Conservation (phyloP, 2,888 invertebrate genomes). For the Tricholauxania praeusta region DNA sequence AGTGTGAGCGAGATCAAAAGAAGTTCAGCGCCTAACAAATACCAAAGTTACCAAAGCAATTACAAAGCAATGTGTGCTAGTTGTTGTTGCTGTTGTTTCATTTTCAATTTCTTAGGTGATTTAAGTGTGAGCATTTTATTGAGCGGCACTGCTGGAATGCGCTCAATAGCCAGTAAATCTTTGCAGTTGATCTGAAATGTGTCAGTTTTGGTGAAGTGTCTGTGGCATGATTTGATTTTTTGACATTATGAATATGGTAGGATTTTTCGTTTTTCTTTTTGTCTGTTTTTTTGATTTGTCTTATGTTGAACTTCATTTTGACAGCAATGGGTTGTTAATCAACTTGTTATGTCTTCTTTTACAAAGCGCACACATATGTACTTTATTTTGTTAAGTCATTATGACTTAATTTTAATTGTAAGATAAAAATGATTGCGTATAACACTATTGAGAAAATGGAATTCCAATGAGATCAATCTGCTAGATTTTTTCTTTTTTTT, state of each 20-base stretch:
- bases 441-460: too few relatives aligned
- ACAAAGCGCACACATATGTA: too few relatives aligned
- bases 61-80: slow-evolving; percentile 49
- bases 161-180: slow-evolving; percentile 2
- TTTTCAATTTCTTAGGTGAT: background rate
- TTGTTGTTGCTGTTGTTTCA: background rate
- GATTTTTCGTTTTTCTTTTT: slow-evolving; percentile 54
- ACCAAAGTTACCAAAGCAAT: slow-evolving; percentile 53
- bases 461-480: too few relatives aligned
- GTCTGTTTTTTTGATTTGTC: background rate
- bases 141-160: background rate
- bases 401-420: too few relatives aligned
- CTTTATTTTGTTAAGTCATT: too few relatives aligned
- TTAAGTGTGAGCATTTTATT: background rate
- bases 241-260: slow-evolving; percentile 33
- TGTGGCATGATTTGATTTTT: slow-evolving; percentile 19
- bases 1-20: slow-evolving; percentile 53
- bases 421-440: too few relatives aligned
- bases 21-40: slow-evolving; percentile 58
- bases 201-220: background rate
- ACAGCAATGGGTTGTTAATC: slow-evolving; percentile 48
- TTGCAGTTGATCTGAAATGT: slow-evolving; percentile 18
- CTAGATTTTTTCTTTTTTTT: too few relatives aligned
- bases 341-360: slow-evolving; percentile 29
- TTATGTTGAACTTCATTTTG: slow-evolving; percentile 33